A percentile compares a stretch with the other conserved stretches of the same genome.
Evolutionary conservation across 2,113 vertebrate species (phyloP).

Genomic region (Condylura cristata): DNA sequence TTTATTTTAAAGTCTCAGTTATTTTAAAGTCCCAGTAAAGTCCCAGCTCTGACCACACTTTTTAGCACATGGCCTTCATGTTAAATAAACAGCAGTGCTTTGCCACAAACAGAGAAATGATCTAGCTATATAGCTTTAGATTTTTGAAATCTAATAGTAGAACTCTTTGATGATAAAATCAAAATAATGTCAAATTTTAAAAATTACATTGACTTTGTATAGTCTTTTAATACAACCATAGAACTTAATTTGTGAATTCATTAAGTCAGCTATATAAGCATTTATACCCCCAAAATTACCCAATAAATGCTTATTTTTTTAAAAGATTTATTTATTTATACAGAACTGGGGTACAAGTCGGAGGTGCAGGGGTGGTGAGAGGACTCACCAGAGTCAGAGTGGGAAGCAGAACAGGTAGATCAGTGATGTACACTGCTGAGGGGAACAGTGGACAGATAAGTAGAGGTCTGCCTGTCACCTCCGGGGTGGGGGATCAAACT

Average conservation of each 20-base stretch:
- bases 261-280: background rate
- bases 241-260: conserved; percentile 32
- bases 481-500: too few species aligned
- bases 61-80: background rate
- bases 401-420: too few species aligned
- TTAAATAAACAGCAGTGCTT: background rate
- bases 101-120: background rate
- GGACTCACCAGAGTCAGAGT: too few species aligned
- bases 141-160: conserved; percentile 15
- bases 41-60: background rate
- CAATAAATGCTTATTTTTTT: too few species aligned
- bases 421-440: too few species aligned
- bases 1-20: too few species aligned
- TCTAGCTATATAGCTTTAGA: background rate
- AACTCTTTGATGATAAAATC: background rate
- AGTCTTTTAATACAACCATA: background rate
- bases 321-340: too few species aligned
- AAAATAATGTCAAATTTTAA: background rate
- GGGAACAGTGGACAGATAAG: too few species aligned
- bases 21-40: background rate
- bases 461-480: too few species aligned
- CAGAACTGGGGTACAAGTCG: too few species aligned
- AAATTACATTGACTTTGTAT: conserved; percentile 28
- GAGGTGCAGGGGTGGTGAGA: too few species aligned
- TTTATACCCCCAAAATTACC: background rate